phyloP scores from a whole-genome alignment of 64 coral and sea anemone genomes.

The Montipora foliosa region DNA sequence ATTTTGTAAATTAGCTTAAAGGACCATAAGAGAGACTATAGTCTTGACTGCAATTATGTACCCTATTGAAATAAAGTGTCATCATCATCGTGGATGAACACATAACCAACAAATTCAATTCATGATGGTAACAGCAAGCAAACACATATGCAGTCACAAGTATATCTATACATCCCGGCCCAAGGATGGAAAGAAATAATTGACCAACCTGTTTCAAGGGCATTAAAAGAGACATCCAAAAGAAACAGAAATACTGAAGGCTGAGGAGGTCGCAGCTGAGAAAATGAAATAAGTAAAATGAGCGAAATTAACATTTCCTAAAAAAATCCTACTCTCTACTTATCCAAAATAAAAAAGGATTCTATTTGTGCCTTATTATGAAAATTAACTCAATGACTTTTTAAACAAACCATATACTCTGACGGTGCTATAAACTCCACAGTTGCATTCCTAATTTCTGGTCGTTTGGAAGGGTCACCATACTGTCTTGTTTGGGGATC shows the following conservation, averaged over 20 bases:
- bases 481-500: conserved; percentile 91
- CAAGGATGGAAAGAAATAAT: no score
- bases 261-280: conserved; percentile 92
- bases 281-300: not conserved
- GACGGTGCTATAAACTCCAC: conserved; percentile 99
- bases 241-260: conserved; percentile 92
- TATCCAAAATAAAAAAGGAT: not conserved
- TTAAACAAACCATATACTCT: conserved; percentile 93
- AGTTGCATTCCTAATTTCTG: conserved; percentile 92
- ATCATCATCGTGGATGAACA: no score
- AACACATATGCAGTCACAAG: no score
- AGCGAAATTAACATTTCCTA: no score
- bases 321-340: no score
- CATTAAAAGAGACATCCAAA: conserved; percentile 99
- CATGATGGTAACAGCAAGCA: no score
- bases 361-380: not conserved
- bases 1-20: no score
- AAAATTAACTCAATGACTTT: not conserved
- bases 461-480: conserved; percentile 95
- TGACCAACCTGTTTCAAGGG: conserved; percentile 91
- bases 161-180: no score
- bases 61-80: no score
- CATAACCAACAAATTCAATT: no score
- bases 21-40: no score
- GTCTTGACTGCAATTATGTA: no score